phyloP scores from a whole-genome alignment of 2,888 invertebrate genomes.

The Luperina testacea region DNA sequence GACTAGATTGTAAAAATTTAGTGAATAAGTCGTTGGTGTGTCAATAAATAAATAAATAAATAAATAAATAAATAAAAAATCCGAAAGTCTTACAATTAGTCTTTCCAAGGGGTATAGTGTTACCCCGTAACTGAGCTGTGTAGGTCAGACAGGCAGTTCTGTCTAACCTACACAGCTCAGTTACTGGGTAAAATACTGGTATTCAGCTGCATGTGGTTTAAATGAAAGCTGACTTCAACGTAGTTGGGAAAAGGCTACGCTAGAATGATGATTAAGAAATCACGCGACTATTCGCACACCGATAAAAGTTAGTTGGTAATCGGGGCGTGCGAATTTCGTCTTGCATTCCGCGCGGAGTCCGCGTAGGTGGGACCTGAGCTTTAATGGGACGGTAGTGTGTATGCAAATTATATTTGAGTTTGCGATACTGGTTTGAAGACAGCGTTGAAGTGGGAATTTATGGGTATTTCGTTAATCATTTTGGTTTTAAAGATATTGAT shows the following conservation, averaged over 20 bases:
- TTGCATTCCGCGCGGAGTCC: no score
- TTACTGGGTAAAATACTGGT: background rate
- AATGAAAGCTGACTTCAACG: background rate
- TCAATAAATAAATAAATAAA: no score
- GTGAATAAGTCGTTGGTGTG: no score
- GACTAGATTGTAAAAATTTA: no score
- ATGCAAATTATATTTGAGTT: slow-evolving; percentile 31
- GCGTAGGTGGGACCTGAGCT: background rate
- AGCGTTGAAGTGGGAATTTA: slow-evolving; percentile 3
- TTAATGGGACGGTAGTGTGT: slow-evolving; percentile 1
- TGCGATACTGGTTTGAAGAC: slow-evolving; percentile 7
- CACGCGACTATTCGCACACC: no score
- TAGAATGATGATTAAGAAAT: background rate
- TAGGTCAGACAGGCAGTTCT: background rate
- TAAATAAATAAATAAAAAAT: no score
- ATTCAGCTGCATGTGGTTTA: background rate
- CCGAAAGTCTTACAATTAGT: background rate
- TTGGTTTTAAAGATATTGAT: slow-evolving; percentile 14
- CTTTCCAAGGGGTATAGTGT: background rate
- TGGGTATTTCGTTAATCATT: background rate
- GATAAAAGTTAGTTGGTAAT: background rate
- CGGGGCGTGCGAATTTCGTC: background rate
- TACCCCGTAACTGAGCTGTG: background rate
- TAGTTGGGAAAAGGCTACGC: background rate
- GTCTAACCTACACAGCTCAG: no score